Evolutionary conservation across 2,888 invertebrate genomes (phyloP), one percentile per base, ranked within the genome.

Genomic region (Cheilosia variabilis): DNA sequence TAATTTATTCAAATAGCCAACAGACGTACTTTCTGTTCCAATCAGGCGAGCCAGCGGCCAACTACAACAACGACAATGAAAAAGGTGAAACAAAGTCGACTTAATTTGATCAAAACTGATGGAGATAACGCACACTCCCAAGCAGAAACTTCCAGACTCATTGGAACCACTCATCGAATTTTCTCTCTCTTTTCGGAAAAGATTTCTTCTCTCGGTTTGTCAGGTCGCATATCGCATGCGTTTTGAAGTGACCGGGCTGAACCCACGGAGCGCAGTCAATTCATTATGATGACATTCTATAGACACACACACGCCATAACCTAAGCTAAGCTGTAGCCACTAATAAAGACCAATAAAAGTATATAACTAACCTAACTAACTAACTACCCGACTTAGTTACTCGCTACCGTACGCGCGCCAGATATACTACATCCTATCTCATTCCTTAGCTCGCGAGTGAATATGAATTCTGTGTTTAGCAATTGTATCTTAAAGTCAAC

Each of bases 281-380:
- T 58, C 62, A 3, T 37, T 37, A 60, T 37, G 52, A 41, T 52
- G 15, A 4, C 47, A 13, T 13, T 37, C 37, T 1, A 3, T 37
- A 37, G 7, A 34, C 13, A 13, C 55, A 57, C 53, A 66, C 22
- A 77, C 53, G 65, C 45, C 53, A 76, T 75, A 60, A 27, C 52
- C 24, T 58, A 34, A 75, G 75, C 53, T 53, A 68, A 37, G 73
- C 63, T 65, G 52, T 69, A 60, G 47, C 0, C n/a, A 66, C 73
- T 65, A 84, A 84, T 84, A 79, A 84, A 73, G 71, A 19, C 65
- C 60, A 84, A 84, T 84, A 84, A 84, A 84, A 68, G 31, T 65
- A 53, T 71, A 79, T 75, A 80, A 80, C 55, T 53, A 65, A 34
- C 63, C 47, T 69, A 75, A 75, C 71, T 65, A 41, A 63, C 47